Conservation (phyloP, 2,797 vertebrate genomes). For the Takifugu ocellatus region DNA sequence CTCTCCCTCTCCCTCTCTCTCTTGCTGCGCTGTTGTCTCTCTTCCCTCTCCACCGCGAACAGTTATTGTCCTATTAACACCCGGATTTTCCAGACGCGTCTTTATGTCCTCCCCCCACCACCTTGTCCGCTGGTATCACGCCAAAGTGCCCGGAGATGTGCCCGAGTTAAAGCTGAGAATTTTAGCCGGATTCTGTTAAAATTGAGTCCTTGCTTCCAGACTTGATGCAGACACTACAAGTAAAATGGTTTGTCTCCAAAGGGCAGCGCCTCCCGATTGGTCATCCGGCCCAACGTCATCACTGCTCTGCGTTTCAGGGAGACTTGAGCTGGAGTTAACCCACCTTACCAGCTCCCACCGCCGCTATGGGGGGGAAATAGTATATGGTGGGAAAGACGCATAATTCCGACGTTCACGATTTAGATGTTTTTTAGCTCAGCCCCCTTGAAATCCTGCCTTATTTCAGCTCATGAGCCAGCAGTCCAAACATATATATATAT, state of each 20-base stretch:
- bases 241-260: constrained; percentile 98
- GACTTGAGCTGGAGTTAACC: constrained; percentile 85
- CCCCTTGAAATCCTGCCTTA: constrained; percentile 55
- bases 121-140: constrained; percentile 74
- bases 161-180: constrained; percentile 87
- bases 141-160: constrained; percentile 76
- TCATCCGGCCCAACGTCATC: constrained; percentile 93
- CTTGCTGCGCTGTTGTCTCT: constrained; percentile 73
- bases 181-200: constrained; percentile 92
- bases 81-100: constrained; percentile 69
- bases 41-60: constrained; percentile 75
- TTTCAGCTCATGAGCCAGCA: constrained; percentile 37
- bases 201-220: constrained; percentile 90
- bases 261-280: constrained; percentile 97
- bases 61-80: constrained; percentile 81
- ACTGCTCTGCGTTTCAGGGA: constrained; percentile 80
- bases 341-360: constrained; percentile 80
- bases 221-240: constrained; percentile 94
- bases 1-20: constrained; percentile 76
- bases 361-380: constrained; percentile 70
- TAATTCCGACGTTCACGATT: constrained; percentile 68
- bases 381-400: constrained; percentile 73
- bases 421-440: constrained; percentile 44
- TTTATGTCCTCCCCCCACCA: constrained; percentile 49
- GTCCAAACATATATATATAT: constrained; percentile 17